Percentiles rank a stretch among this genome's conserved stretches.
Evolutionary conservation across 92 coral and sea anemone genomes (phyloP).

Genomic region (Phenganax marumi): DNA sequence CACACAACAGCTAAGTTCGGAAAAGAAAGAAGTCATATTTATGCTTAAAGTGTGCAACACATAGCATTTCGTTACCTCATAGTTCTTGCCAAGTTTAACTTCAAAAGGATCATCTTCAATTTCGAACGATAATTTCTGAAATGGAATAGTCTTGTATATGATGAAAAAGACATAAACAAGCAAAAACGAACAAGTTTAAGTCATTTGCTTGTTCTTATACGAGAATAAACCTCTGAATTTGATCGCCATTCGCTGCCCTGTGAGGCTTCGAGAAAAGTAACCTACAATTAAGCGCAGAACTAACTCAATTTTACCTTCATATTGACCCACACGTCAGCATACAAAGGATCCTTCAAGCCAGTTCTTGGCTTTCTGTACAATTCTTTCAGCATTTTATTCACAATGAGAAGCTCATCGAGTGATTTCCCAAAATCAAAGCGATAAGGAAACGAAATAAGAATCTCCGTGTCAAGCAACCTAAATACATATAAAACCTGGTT

Average conservation of each 20-base stretch:
- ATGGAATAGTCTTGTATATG: neutral
- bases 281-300: neutral
- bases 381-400: conserved; percentile 74
- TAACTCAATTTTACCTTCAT: conserved; percentile 58
- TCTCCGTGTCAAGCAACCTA: conserved; percentile 69
- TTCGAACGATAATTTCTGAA: conserved; percentile 69
- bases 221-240: too few relatives aligned
- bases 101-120: conserved; percentile 97
- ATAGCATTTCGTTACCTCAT: conserved; percentile 60
- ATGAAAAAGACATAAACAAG: neutral
- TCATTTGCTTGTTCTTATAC: too few relatives aligned
- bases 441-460: conserved; percentile 69
- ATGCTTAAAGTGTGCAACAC: neutral
- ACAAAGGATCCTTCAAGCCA: conserved; percentile 72
- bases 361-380: conserved; percentile 77
- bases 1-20: conserved; percentile 66
- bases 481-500: neutral
- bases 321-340: conserved; percentile 83
- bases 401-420: conserved; percentile 67
- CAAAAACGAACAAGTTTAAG: neutral
- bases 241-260: neutral
- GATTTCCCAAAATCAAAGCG: conserved; percentile 86
- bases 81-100: conserved; percentile 92
- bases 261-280: neutral
- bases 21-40: neutral